phyloP scores from a whole-genome alignment of 2,797 vertebrate species.

The Psittacula echo region DNA sequence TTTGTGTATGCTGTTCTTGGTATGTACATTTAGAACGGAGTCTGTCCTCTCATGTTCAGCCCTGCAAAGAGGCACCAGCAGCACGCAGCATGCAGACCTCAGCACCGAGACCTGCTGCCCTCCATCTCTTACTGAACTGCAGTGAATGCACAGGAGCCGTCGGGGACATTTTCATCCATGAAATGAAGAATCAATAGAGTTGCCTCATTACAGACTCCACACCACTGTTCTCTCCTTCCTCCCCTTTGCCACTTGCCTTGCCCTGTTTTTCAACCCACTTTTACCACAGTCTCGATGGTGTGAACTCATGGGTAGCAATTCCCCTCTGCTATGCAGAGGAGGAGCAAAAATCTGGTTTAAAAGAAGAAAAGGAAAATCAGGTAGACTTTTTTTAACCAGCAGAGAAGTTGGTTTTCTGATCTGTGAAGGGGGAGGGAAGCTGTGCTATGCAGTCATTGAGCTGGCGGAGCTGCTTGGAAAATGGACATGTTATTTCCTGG shows the following conservation, averaged over 20 bases:
- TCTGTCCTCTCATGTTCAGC: neutral
- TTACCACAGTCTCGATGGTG: neutral
- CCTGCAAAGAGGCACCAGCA: neutral
- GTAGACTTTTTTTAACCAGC: neutral
- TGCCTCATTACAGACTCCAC: neutral
- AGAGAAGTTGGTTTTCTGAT: neutral
- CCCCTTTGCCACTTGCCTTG: neutral
- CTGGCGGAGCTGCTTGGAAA: constrained; percentile 6
- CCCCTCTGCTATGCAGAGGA: rapidly evolving
- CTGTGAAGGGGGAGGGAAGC: neutral
- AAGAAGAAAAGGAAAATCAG: neutral
- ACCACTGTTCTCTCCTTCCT: neutral
- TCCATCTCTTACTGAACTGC: neutral
- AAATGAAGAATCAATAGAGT: neutral
- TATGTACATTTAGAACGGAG: rapidly evolving
- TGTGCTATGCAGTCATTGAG: neutral
- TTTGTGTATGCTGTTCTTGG: neutral
- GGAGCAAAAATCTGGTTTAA: neutral
- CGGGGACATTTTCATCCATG: neutral
- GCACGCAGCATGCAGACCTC: rapidly evolving
- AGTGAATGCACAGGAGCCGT: neutral
- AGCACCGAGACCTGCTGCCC: neutral
- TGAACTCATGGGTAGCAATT: neutral
- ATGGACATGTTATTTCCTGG: neutral
- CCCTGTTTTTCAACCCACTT: neutral